Evolutionary conservation across 2,888 invertebrate species (phyloP), one percentile per base, ranked within the genome.

Genomic region (Vanessa cardui): DNA sequence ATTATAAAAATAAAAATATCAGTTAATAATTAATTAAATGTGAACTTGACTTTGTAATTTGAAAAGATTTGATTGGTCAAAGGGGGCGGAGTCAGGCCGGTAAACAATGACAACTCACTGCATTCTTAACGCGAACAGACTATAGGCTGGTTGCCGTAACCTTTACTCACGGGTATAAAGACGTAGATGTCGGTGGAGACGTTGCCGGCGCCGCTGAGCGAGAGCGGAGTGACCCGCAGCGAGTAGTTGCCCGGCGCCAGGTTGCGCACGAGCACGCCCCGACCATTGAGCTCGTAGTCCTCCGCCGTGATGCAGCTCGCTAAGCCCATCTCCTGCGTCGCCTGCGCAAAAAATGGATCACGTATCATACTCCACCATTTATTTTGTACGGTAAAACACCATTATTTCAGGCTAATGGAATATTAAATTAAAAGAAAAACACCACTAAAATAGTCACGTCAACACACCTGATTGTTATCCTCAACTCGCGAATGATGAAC

Each of bases 201-300:
- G 69, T 94, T 94, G 15, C 96, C 96, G 64, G 94, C 93, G 44
- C 96, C 97, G 60, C 96, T 96, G 71, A 98, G 92, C 12, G 98
- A 97, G 61, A 95, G 95, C 8, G 98, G 97, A 66, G 94, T 94
- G 15, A 98, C 94, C 73, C 94, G 93, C 60, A 98, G 91, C 74
- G 96, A 96, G 87, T 98, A 98, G 89, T 97, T 98, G 33, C 98
- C 98, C 49, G 97, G 93, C 50, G 93, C 89, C 46, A 97, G 84
- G 74, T 93, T 94, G 69, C 93, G 93, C 69, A 96, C 80, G 16
- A 89, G 82, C 80, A 94, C 94, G 0, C 87, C 82, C 69, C 87
- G 92, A 16, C 89, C 90, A 65, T 83, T 85, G 56, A 92, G 88
- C 54, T 90, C 85, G 83, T 94, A 96, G 64, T 95, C 94, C 20